phyloP scores from a whole-genome alignment of 2,797 vertebrate species.

The Chelmon rostratus region DNA sequence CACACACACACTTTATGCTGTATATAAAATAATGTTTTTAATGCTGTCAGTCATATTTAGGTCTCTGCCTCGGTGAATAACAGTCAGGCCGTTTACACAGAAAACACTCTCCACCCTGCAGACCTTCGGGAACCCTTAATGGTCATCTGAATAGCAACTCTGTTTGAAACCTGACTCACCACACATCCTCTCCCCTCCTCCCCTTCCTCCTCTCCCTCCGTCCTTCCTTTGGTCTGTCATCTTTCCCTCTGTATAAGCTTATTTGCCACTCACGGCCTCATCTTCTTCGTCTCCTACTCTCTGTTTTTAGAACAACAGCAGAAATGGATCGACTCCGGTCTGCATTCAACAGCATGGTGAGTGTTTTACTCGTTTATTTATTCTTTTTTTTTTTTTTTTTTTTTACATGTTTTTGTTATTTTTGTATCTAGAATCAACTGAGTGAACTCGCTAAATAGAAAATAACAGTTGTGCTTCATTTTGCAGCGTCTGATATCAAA shows the following conservation, averaged over 20 bases:
- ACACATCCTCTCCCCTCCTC: background rate
- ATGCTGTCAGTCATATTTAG: background rate
- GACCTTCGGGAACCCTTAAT: background rate
- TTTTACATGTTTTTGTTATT: background rate
- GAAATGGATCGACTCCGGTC: constrained; percentile 68
- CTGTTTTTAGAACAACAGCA: constrained; percentile 7
- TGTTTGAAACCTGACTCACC: constrained; percentile 13
- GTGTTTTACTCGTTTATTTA: constrained; percentile 20
- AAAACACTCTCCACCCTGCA: constrained; percentile 28
- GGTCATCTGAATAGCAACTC: constrained; percentile 7
- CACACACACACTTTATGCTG: no score
- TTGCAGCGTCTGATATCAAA: background rate
- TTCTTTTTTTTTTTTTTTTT: no score
- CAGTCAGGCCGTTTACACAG: constrained; percentile 24
- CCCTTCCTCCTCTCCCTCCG: background rate
- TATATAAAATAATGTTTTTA: background rate
- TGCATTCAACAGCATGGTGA: constrained; percentile 65
- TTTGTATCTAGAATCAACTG: background rate
- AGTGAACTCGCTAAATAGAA: no score
- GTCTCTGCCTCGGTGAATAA: background rate
- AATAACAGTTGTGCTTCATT: background rate
- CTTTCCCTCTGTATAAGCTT: background rate
- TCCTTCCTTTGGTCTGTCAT: background rate
- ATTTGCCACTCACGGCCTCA: background rate
- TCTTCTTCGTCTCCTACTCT: background rate